A percentile compares a stretch with the other conserved stretches of the same genome.
phyloP scores from a whole-genome alignment of 2,797 vertebrate species.

The Decapterus maruadsi region DNA sequence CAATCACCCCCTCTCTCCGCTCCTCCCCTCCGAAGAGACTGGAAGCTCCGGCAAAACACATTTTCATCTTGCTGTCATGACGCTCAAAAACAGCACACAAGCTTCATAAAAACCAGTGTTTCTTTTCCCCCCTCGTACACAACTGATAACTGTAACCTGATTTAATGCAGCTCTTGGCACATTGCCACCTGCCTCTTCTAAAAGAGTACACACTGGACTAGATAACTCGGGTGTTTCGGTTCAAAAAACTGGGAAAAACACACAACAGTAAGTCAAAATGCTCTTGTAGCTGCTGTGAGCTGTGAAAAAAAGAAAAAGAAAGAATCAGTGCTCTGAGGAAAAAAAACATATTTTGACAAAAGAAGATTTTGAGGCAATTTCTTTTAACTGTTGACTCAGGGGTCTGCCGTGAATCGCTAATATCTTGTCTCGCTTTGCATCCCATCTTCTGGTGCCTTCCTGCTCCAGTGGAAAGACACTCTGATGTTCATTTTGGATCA shows the following conservation, averaged over 20 bases:
- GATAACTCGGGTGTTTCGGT: constrained; percentile 7
- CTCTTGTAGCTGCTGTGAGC: constrained; percentile 30
- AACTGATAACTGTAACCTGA: constrained; percentile 47
- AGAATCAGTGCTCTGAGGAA: background rate
- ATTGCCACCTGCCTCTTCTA: constrained; percentile 43
- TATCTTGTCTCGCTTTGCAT: constrained; percentile 32
- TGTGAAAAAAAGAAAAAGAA: constrained; percentile 16
- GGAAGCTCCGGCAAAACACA: constrained; percentile 41
- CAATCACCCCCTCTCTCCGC: constrained; percentile 42
- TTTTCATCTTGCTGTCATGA: constrained; percentile 48
- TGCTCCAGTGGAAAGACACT: constrained; percentile 42
- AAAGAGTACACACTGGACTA: constrained; percentile 27
- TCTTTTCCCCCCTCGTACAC: constrained; percentile 6
- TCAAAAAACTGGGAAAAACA: constrained; percentile 31
- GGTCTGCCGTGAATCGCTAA: constrained; percentile 52
- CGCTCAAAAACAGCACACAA: constrained; percentile 24
- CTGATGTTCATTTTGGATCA: constrained; percentile 59
- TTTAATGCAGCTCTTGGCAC: constrained; percentile 55
- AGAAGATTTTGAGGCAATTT: constrained; percentile 41
- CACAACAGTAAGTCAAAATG: constrained; percentile 24
- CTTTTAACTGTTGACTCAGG: constrained; percentile 49
- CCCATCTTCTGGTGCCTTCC: constrained; percentile 38
- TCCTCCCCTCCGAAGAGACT: constrained; percentile 39
- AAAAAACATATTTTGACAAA: constrained; percentile 35
- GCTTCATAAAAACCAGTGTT: constrained; percentile 43